Evolutionary conservation across 2,113 vertebrate genomes (phyloP).

Genomic region (Globicephala melas): DNA sequence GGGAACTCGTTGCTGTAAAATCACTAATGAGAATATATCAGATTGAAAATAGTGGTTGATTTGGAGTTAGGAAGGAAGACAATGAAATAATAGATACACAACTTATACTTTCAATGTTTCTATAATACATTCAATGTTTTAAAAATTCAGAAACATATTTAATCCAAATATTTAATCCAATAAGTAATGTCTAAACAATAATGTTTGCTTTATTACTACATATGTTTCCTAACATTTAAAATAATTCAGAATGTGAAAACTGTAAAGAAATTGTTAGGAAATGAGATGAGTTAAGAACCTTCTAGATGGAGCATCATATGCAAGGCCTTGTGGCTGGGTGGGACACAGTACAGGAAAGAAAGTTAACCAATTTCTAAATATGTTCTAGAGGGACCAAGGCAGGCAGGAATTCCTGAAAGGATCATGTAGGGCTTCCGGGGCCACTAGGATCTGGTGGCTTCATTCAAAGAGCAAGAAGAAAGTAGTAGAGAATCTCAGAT

Average conservation of each 20-base stretch:
- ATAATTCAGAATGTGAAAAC: background rate
- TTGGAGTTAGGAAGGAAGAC: background rate
- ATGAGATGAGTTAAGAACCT: background rate
- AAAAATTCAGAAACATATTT: background rate
- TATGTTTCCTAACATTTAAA: background rate
- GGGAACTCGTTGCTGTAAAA: background rate
- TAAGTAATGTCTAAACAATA: background rate
- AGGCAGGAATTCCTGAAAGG: background rate
- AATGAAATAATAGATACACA: background rate
- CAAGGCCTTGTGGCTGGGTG: background rate
- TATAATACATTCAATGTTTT: background rate
- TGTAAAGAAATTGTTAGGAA: background rate
- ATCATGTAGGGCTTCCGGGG: rapidly evolving
- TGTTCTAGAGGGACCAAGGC: background rate
- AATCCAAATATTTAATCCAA: background rate
- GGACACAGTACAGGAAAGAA: background rate
- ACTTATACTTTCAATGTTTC: background rate
- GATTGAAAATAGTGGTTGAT: background rate
- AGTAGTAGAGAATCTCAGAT: background rate
- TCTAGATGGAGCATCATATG: background rate
- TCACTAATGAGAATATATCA: background rate
- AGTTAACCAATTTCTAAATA: background rate
- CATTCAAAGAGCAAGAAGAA: background rate
- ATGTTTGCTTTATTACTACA: background rate
- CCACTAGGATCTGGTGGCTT: background rate